phyloP scores from a whole-genome alignment of 1,140 invertebrate genomes.

The Leptinotarsa defecta region DNA sequence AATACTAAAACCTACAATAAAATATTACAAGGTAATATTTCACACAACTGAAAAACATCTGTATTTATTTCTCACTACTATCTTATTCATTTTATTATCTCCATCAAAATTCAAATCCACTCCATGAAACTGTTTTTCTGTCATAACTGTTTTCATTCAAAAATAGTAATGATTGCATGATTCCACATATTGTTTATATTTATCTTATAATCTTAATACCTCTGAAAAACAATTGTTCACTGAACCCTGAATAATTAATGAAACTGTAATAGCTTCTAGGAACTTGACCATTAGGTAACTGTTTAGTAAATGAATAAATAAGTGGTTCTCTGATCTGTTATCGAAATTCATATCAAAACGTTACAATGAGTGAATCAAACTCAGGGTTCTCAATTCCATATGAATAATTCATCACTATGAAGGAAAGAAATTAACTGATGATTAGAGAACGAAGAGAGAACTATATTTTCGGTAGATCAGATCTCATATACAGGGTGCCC shows the following conservation, averaged over 20 bases:
- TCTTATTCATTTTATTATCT: neutral
- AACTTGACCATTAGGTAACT: conserved; percentile 1
- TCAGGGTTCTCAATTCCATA: too few species aligned
- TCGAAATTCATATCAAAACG: neutral
- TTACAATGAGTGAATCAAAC: neutral
- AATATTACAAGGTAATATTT: neutral
- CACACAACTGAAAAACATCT: neutral
- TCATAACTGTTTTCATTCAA: neutral
- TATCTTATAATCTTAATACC: neutral
- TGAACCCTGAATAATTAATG: neutral
- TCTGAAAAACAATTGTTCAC: neutral
- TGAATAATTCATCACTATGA: too few species aligned
- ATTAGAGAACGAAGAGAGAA: too few species aligned
- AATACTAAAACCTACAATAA: neutral
- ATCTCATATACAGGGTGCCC: too few species aligned
- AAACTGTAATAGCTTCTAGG: neutral
- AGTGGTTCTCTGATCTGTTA: neutral
- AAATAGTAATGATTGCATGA: neutral
- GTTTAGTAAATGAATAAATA: neutral
- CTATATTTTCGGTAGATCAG: too few species aligned
- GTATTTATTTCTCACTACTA: neutral
- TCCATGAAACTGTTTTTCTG: neutral
- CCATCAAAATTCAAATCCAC: neutral
- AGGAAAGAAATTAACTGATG: too few species aligned
- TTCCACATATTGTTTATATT: conserved; percentile 1